Base-by-base conservation (phyloP, 2,888 invertebrate species). In the Altica lythri region DNA sequence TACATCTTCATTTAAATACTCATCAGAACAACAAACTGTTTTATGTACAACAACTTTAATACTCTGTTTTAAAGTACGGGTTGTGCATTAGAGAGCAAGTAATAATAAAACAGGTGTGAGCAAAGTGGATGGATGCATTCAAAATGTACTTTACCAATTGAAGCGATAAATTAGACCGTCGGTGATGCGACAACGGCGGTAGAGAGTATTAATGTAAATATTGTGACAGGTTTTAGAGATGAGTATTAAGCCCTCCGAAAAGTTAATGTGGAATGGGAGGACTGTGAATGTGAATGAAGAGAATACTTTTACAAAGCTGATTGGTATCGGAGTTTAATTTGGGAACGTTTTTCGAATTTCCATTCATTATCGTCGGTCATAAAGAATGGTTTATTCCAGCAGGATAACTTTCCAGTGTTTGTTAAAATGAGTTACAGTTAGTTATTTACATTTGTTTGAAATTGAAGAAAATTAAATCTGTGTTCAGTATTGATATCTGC, bases 191-290 rank as follows among this genome's bases (percentile, higher is more conserved):
- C 8, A 18, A 8, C 37, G 22, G 25, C 12, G 40, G 22, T 40
- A 22, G 10, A 37, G 25, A 5, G 40, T 22, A 40, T 40, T 40
- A 40, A 40, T 10, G 40, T 22, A 13, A 40, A 22, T 40, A 17
- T 40, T 40, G 40, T 40, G 40, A 40, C 40, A 40, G 40, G 40
- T 40, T 40, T 40, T 9, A 22, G 22, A 40, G 40, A 40, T 40
- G 40, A 25, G 22, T 40, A 40, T 40, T 22, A 8, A 22, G 19
- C 22, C 12, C 40, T 22, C 8, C 22, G 12, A 17, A 40, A 40
- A 40, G 40, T 40, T 40, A 40, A 40, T 40, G 40, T 25, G 8
- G 12, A 22, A 2, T 38, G 38, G 38, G 40, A 22, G 40, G 22
- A 8, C 22, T 40, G 22, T 13, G 40, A 22, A 40, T 12, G 40